Percentiles rank a stretch among this genome's conserved stretches.
phyloP scores from a whole-genome alignment of 2,888 invertebrate species.

The Leptinotarsa rubiginosa region DNA sequence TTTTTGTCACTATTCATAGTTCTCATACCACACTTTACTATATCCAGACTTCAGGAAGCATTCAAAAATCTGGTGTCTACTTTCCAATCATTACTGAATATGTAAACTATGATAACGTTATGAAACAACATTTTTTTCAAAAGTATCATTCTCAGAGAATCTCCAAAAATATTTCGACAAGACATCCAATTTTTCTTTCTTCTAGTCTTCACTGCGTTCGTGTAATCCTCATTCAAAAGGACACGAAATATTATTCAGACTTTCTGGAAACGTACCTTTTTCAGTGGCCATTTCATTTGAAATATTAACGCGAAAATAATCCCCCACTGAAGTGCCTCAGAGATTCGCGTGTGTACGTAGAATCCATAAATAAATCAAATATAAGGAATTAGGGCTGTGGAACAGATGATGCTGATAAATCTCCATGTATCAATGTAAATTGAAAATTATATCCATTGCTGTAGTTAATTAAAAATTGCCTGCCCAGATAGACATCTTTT shows the following conservation, averaged over 20 bases:
- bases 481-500: neutral
- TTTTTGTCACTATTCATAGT: too few relatives aligned
- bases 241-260: constrained; percentile 9
- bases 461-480: constrained; percentile 1
- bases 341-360: constrained; percentile 23
- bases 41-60: too few relatives aligned
- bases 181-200: neutral
- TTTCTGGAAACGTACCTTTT: neutral
- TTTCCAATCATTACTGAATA: too few relatives aligned
- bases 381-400: constrained; percentile 23
- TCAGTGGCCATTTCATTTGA: constrained; percentile 17
- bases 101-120: too few relatives aligned
- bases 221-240: neutral
- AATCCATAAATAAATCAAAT: constrained; percentile 18
- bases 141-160: neutral
- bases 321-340: constrained; percentile 14
- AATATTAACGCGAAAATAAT: constrained; percentile 20
- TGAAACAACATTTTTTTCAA: too few relatives aligned
- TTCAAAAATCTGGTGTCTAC: too few relatives aligned
- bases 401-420: constrained; percentile 25
- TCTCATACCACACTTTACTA: too few relatives aligned
- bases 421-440: constrained; percentile 24
- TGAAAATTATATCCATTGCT: constrained; percentile 13
- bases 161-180: neutral
- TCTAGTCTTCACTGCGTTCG: neutral